Base-by-base conservation (phyloP, 2,797 vertebrate species). In the Trichosurus vulpecula region DNA sequence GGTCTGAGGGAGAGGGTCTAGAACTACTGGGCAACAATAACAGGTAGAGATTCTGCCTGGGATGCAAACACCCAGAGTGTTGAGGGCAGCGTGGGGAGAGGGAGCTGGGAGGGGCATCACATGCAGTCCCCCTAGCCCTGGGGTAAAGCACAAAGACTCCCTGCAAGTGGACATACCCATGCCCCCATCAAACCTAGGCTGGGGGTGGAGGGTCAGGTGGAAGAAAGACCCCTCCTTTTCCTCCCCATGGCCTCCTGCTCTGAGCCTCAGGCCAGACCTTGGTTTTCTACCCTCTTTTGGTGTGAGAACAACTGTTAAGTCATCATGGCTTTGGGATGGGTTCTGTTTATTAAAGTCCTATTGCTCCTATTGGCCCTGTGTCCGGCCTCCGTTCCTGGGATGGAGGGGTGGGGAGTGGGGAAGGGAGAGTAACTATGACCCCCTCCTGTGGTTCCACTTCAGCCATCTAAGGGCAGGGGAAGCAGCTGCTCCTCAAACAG, bases 281-380 rank as follows among this genome's bases (percentile, higher is more conserved):
- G 98, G 99, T 98, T 99, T 99, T 99, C 99, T 99, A 99, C 99
- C 99, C 99, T 99, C 99, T 99, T 99, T 99, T 99, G 99, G 99
- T 99, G 97, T 99, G 98, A 99, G 99, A 99, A 97, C 97, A 97
- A 96, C 97, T 98, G 97, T 98, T 96, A 52, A 90, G 81, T 97
- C 97, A 97, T 97, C 97, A 94, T 99, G 99, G 98, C 99, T 99
- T 99, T 98, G 98, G 98, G 97, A 97, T 97, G 97, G 98, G 97
- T 98, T 99, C 99, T 99, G 99, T 99, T 99, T 99, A 99, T 99
- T 99, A 99, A 99, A 99, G 98, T 99, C 99, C 99, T 99, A 97
- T 99, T 99, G 99, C 99, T 99, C 99, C 99, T 99, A 99, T 22
- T 96, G 95, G 96, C 96, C 98, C 97, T 95, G 94, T 92, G 53